Evolutionary conservation across 2,888 invertebrate species (phyloP).

Genomic region (Chydorus sphaericus): DNA sequence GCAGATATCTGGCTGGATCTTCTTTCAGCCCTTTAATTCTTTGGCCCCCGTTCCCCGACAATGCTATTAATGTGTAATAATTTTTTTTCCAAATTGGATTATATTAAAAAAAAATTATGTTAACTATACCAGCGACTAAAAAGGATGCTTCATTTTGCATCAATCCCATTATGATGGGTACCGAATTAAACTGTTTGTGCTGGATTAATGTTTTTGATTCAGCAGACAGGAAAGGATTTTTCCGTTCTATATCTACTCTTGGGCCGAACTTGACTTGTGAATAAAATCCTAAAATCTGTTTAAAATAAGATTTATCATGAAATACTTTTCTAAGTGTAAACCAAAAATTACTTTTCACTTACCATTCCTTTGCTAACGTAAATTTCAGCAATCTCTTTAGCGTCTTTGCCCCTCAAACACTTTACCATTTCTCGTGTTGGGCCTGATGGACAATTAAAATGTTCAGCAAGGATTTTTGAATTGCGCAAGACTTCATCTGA

Average conservation of each 20-base stretch:
- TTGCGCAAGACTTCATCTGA: neutral
- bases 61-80: neutral
- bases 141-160: slow-evolving; percentile 1
- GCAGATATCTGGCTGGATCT: neutral
- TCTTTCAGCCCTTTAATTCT: neutral
- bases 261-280: no score
- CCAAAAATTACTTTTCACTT: no score
- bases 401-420: neutral
- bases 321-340: no score
- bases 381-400: neutral
- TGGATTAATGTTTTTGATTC: neutral
- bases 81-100: no score
- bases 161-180: neutral
- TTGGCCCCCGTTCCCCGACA: neutral
- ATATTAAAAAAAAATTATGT: no score
- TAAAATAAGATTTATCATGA: no score
- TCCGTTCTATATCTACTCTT: neutral
- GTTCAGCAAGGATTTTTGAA: neutral
- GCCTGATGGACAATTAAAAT: neutral
- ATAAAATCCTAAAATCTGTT: no score
- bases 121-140: slow-evolving; percentile 4
- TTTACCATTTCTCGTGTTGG: neutral
- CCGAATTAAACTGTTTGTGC: neutral
- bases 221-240: neutral
- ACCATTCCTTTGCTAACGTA: no score